Evolutionary conservation across 2,888 invertebrate species (phyloP).

Genomic region (Drosophila mettleri): DNA sequence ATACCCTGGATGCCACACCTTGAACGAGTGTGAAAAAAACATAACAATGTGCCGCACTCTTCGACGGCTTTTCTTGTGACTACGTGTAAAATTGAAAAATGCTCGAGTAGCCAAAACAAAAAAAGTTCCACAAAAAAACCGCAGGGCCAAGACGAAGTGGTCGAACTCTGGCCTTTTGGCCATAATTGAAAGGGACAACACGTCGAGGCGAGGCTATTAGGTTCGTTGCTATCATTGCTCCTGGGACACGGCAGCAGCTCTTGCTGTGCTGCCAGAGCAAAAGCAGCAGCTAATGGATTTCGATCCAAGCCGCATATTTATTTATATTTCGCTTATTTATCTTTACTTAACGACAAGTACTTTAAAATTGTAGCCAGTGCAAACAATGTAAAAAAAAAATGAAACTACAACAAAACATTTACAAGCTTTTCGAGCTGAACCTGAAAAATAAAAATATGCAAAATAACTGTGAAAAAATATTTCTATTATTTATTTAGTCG

Average conservation of each 20-base stretch:
- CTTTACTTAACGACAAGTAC: conserved; percentile 65
- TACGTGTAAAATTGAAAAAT: conserved; percentile 82
- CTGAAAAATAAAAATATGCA: conserved; percentile 62
- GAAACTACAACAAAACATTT: conserved; percentile 31
- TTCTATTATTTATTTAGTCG: conserved; percentile 62
- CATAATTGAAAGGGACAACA: conserved; percentile 82
- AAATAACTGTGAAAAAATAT: conserved; percentile 72
- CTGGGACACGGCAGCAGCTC: conserved; percentile 61
- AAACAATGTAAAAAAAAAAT: conserved; percentile 40
- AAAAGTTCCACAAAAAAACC: conserved; percentile 24
- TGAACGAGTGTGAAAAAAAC: conserved; percentile 43
- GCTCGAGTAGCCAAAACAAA: conserved; percentile 58
- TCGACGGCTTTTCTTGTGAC: conserved; percentile 58
- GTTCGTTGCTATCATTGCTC: conserved; percentile 76
- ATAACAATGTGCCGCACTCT: conserved; percentile 64
- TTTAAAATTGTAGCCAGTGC: conserved; percentile 55
- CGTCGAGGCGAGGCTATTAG: conserved; percentile 77
- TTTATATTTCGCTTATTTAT: conserved; percentile 73
- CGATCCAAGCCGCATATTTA: conserved; percentile 52
- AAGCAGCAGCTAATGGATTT: conserved; percentile 69
- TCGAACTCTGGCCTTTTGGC: conserved; percentile 26
- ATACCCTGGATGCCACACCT: neutral
- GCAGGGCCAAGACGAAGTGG: conserved; percentile 50
- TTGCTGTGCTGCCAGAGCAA: conserved; percentile 7
- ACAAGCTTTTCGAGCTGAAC: neutral